These are phyloP conservation scores for Rhinogobio ventralis DNA, from an alignment of 2,797 vertebrate genomes.

Conservation along the genomic window DNA sequence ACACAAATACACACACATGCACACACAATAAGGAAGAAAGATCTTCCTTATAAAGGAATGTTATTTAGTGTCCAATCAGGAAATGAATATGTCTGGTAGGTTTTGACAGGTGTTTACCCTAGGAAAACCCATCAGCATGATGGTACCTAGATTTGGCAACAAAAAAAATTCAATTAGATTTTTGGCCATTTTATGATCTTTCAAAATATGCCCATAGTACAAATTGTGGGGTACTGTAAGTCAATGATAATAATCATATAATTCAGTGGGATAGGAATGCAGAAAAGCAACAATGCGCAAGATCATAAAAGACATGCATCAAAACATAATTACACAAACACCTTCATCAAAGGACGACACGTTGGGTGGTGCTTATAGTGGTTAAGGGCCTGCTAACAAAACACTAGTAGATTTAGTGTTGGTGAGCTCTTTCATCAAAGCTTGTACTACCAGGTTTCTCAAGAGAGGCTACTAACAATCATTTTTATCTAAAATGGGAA, in stretches of 20 bases:
- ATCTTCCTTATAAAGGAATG: background rate
- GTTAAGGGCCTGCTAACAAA: background rate
- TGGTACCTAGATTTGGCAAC: background rate
- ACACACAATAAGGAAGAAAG: slow-evolving; percentile 4
- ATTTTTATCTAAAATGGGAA: background rate
- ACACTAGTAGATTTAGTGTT: background rate
- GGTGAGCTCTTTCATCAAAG: background rate
- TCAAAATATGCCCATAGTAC: background rate
- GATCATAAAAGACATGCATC: slow-evolving; percentile 1
- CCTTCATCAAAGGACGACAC: background rate
- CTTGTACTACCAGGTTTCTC: background rate
- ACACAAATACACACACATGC: background rate
- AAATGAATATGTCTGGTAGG: background rate
- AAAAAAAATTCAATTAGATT: too few species aligned
- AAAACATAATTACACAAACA: background rate
- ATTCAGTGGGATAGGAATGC: slow-evolving; percentile 18
- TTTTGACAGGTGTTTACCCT: background rate
- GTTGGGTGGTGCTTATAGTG: background rate
- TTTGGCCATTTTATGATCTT: background rate
- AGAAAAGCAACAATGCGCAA: slow-evolving; percentile 8
- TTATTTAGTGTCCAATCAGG: background rate
- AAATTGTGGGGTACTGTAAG: background rate
- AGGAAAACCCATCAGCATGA: background rate
- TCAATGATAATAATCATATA: too few species aligned
- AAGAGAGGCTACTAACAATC: background rate